Percentiles rank a stretch among this genome's conserved stretches.
Conservation (phyloP, 2,888 invertebrate species). For the Rhingia rostrata region DNA sequence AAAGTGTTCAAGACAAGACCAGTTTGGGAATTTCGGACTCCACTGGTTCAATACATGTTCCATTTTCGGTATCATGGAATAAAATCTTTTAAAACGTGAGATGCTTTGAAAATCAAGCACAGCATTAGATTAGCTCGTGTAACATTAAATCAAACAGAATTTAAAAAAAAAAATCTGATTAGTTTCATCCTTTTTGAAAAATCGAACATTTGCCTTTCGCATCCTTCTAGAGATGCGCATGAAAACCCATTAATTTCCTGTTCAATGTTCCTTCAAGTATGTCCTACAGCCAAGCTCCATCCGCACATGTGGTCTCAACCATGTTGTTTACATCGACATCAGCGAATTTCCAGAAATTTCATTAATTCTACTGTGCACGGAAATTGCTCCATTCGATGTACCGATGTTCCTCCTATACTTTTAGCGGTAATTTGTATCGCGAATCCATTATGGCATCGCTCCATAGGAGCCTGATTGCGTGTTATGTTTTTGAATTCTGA, state of each 20-base stretch:
- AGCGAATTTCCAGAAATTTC: slow-evolving; percentile 61
- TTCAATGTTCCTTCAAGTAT: slow-evolving; percentile 30
- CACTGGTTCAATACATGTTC: too few species aligned
- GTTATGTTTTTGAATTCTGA: slow-evolving; percentile 25
- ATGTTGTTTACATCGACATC: slow-evolving; percentile 24
- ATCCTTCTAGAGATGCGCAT: not conserved
- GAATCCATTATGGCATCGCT: slow-evolving; percentile 58
- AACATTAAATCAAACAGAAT: too few species aligned
- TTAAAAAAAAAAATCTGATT: too few species aligned
- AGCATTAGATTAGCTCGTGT: too few species aligned
- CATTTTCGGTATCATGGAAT: too few species aligned
- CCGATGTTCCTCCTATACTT: slow-evolving; percentile 37
- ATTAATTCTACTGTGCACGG: slow-evolving; percentile 55
- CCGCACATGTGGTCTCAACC: not conserved
- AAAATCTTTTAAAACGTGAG: too few species aligned
- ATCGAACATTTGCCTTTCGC: too few species aligned
- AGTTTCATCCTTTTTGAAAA: too few species aligned
- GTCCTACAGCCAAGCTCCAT: slow-evolving; percentile 16
- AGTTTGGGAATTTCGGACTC: too few species aligned
- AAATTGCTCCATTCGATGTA: slow-evolving; percentile 70
- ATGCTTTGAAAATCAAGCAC: too few species aligned
- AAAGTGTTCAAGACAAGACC: too few species aligned
- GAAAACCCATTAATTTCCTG: slow-evolving; percentile 51
- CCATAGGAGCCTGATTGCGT: slow-evolving; percentile 43
- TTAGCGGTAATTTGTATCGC: slow-evolving; percentile 70